Base-by-base conservation (phyloP, 2,888 invertebrate species). In the Clitarchus hookeri region DNA sequence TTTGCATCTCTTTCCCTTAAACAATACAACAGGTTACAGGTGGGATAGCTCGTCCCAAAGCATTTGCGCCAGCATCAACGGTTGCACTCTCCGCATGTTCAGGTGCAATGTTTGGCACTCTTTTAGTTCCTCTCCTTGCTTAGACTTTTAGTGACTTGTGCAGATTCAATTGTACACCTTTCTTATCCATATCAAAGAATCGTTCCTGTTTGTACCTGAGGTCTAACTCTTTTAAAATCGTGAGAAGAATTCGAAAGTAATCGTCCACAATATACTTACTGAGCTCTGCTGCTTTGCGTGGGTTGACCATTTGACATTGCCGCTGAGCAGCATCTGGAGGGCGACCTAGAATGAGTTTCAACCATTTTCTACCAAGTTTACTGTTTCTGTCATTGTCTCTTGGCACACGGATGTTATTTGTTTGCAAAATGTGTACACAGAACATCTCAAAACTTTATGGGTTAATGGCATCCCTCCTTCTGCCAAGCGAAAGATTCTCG, bases 401-500 rank as follows among this genome's bases (percentile, higher is more conserved):
- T 26, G 25, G 79, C 79, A 48, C 3, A 48, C 27, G 79, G 23
- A 79, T 79, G 27, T 79, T 79, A 8, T 78, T 78, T 78, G 13
- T 25, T 79, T 25, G n/a, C 79, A 79, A 79, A 79, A 79, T 79
- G 13, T 79, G 79, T 26, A 79, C 25, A 79, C 27, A 79, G 26
- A 79, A 26, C 25, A 9, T 79, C 27, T 79, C 25, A 79, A 79
- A 79, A 23, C 26, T 79, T 79, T 79, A 79, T 0, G 13, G 9
- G 79, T 79, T 27, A 11, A 13, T 79, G 79, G 23, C 13, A 79
- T 79, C 4, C 79, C 79, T 19, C 9, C 27, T 4, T 79, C 79
- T 79, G 79, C 79, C 13, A 79, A n/a, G 23, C 25, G 79, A 79
- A 79, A n/a, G 12, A 79, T 79, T 79, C 23, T 79, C 23, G 79